Evolutionary conservation across 2,888 invertebrate species (phyloP), one percentile per base, ranked within the genome.

Genomic region (Agrotis segetum): DNA sequence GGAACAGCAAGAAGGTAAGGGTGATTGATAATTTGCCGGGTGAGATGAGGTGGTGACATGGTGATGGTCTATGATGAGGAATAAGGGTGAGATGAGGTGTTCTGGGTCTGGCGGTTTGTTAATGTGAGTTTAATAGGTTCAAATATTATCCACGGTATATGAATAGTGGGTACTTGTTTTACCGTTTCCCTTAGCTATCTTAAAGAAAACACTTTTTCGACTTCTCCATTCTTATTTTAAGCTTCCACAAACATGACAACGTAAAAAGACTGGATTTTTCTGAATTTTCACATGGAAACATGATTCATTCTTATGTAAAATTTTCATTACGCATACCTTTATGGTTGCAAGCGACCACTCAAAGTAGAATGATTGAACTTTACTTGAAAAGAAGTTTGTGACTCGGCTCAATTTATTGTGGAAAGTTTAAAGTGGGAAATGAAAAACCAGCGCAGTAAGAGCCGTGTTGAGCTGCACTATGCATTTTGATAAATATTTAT

Each of bases 291-390:
- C 65, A 53, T 74, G 75, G 66, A 77, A 78, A 56, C 55, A 55
- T 60, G 65, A 78, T 82, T 65, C 16, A 82, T 78, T 63, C 24
- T 79, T 63, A 58, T 71, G 55, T 17, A 55, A 60, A 82, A 79
- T 64, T 78, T 82, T 82, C 62, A 77, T 77, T 50, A 71, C 60
- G 71, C 59, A 70, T 59, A 69, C 74, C 63, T 60, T 70, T 47
- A 47, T 60, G 58, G 71, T 78, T 77, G 58, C 52, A 71, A 78
- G 56, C 59, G 53, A 50, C 78, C 55, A 56, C 55, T 71, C 50
- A 61, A 73, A 64, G 19, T 70, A 55, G 24, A 69, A 75, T 55
- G n/a, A 55, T 58, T 56, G n/a, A 50, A 24, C 64, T 82, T 60
- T 66, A 53, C 34, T 63, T 60, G 24, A 81, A 77, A 60, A 77